phyloP scores from a whole-genome alignment of 2,888 invertebrate species.

The Hypomecis atomaria region DNA sequence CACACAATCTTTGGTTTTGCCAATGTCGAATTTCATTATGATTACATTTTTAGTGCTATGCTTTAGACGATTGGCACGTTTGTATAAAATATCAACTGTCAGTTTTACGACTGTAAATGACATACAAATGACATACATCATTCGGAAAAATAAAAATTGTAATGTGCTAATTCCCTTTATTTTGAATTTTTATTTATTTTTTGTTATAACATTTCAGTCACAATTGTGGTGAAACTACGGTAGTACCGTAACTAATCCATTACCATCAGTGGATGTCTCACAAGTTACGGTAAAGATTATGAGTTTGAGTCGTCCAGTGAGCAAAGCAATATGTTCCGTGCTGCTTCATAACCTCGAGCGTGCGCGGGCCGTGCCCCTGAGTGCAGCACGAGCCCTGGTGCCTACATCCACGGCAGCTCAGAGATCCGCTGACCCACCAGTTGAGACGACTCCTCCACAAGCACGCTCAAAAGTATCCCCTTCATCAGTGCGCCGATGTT shows the following conservation, averaged over 20 bases:
- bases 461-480: conserved; percentile 24
- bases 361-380: conserved; percentile 8
- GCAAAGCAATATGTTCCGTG: conserved; percentile 27
- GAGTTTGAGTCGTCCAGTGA: conserved; percentile 31
- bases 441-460: conserved; percentile 23
- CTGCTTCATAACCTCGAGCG: conserved; percentile 21
- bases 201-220: neutral
- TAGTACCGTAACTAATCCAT: neutral
- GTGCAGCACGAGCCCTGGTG: neutral
- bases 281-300: conserved; percentile 18
- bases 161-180: too few relatives aligned
- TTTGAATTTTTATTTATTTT: too few relatives aligned
- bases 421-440: conserved; percentile 8
- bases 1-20: too few relatives aligned
- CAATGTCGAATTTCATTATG: too few relatives aligned
- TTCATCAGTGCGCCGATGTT: conserved; percentile 50
- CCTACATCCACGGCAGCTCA: neutral
- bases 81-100: too few relatives aligned
- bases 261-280: conserved; percentile 1
- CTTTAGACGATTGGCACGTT: too few relatives aligned
- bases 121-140: too few relatives aligned
- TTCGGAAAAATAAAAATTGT: too few relatives aligned
- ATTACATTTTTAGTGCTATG: too few relatives aligned
- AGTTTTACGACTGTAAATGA: too few relatives aligned
- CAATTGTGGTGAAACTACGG: neutral